phyloP scores from a whole-genome alignment of 2,888 invertebrate species.

The Galeopsomyia nigrocyanea region DNA sequence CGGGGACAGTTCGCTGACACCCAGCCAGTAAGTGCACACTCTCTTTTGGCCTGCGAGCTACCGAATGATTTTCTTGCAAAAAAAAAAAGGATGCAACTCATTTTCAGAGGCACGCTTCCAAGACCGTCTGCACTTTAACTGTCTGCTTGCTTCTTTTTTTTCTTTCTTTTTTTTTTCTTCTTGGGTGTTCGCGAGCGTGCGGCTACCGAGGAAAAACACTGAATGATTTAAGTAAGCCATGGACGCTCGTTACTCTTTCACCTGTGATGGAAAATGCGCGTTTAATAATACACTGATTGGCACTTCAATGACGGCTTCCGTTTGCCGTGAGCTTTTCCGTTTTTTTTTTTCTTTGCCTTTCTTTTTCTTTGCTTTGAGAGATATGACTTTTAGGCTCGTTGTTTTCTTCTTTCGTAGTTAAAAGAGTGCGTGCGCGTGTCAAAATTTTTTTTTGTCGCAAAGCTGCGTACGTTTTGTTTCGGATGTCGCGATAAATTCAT shows the following conservation, averaged over 20 bases:
- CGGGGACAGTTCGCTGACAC: slow-evolving; percentile 47
- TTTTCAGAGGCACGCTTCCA: background rate
- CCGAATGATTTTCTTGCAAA: background rate
- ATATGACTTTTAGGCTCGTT: slow-evolving; percentile 26
- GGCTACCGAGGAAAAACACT: slow-evolving; percentile 18
- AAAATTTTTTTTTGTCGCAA: slow-evolving; percentile 8
- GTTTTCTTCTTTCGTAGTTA: slow-evolving; percentile 10
- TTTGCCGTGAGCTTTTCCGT: background rate
- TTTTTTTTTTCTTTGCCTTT: slow-evolving; percentile 14
- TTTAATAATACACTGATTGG: slow-evolving; percentile 39
- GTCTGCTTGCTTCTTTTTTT: background rate
- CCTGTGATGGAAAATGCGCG: slow-evolving; percentile 12
- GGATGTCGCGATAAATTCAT: slow-evolving; percentile 8
- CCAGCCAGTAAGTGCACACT: slow-evolving; percentile 3
- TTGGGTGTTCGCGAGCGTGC: background rate
- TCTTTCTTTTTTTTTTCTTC: slow-evolving; percentile 2
- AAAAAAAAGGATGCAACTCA: background rate
- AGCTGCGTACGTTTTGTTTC: slow-evolving; percentile 8
- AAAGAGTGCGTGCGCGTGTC: slow-evolving; percentile 28
- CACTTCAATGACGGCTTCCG: slow-evolving; percentile 39
- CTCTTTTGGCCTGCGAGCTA: slow-evolving; percentile 10
- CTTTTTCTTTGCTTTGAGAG: slow-evolving; percentile 12
- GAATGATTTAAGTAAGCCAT: slow-evolving; percentile 30
- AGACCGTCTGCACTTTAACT: background rate
- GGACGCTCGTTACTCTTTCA: slow-evolving; percentile 15